Conservation (phyloP, 1,140 invertebrate genomes). For the Globodera ellingtonae region DNA sequence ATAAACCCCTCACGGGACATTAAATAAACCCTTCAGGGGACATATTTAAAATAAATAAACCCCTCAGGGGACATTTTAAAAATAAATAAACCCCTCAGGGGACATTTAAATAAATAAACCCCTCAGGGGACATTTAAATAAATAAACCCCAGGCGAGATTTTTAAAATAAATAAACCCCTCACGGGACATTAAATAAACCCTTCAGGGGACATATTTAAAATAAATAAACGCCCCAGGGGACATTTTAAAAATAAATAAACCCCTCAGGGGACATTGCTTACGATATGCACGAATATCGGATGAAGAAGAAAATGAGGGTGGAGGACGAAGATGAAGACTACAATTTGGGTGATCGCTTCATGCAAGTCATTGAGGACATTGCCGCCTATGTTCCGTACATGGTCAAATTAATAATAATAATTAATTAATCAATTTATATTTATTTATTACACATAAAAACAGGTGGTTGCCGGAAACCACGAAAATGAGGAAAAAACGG, state of each 20-base stretch:
- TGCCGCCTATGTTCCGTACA: slow-evolving; percentile 23
- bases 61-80: not conserved
- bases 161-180: too few species aligned
- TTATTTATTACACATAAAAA: not conserved
- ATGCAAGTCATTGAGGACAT: slow-evolving; percentile 23
- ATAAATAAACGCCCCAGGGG: not conserved
- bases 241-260: not conserved
- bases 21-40: not conserved
- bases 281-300: slow-evolving; percentile 4
- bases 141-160: too few species aligned
- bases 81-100: not conserved
- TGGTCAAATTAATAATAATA: not conserved
- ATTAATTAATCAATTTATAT: not conserved
- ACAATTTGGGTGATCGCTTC: slow-evolving; percentile 25
- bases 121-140: too few species aligned
- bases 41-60: not conserved
- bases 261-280: not conserved
- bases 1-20: too few species aligned
- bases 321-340: slow-evolving; percentile 6
- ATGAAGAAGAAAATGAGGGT: not conserved
- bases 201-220: not conserved
- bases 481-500: slow-evolving; percentile 9
- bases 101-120: not conserved
- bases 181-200: not conserved
- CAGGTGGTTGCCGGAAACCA: slow-evolving; percentile 23